These are phyloP conservation scores for Strigamia transsilvanica DNA, from an alignment of 2,888 invertebrate genomes.

Conservation along the genomic window DNA sequence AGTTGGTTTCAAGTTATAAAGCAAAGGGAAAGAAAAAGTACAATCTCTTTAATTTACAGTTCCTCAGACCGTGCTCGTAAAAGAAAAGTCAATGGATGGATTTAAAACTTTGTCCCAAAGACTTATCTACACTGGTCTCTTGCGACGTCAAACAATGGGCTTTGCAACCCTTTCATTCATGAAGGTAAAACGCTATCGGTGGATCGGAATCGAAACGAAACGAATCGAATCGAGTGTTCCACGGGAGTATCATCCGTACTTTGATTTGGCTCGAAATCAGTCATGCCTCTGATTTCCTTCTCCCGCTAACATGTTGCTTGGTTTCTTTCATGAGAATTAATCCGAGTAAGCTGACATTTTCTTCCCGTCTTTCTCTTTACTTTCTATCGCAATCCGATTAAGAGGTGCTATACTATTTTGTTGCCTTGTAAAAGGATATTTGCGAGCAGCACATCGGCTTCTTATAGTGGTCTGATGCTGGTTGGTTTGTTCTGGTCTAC, in stretches of 20 bases:
- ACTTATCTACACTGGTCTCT: conserved; percentile 12
- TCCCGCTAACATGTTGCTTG: conserved; percentile 13
- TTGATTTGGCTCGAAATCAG: conserved; percentile 21
- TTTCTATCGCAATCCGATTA: conserved; percentile 33
- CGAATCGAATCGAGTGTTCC: conserved; percentile 1
- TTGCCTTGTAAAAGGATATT: conserved; percentile 2
- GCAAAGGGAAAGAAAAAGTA: conserved; percentile 8
- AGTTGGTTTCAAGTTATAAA: conserved; percentile 29
- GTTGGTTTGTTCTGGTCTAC: too few relatives aligned
- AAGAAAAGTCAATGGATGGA: conserved; percentile 25
- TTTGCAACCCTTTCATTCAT: conserved; percentile 21
- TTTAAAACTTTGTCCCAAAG: conserved; percentile 36
- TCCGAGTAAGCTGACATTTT: conserved; percentile 41
- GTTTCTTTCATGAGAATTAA: conserved; percentile 26
- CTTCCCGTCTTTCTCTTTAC: not conserved
- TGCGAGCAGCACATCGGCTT: not conserved
- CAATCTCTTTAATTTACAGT: conserved; percentile 44
- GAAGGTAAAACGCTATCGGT: not conserved
- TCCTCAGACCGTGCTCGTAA: conserved; percentile 15
- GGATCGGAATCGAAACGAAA: not conserved
- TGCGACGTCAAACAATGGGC: conserved; percentile 35
- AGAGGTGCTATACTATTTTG: conserved; percentile 32
- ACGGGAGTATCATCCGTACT: conserved; percentile 19
- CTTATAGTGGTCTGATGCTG: not conserved
- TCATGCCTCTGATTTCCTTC: conserved; percentile 19